Conservation (phyloP, 2,888 invertebrate genomes). For the Drosophila ustulata region DNA sequence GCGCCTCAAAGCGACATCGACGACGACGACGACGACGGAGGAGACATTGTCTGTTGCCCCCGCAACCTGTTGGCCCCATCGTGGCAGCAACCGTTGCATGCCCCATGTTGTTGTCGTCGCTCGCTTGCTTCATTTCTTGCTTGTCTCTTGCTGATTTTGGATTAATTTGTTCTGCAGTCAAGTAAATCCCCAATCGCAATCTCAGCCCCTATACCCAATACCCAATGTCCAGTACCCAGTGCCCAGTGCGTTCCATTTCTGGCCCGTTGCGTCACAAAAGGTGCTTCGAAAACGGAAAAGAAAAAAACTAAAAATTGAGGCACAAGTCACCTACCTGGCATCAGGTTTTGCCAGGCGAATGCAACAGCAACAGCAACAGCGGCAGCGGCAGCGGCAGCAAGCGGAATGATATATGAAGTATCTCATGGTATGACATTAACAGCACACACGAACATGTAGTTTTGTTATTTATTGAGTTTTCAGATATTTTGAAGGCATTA, state of each 20-base stretch:
- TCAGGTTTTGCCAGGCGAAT: constrained; percentile 53
- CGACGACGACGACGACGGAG: constrained; percentile 2
- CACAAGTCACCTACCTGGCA: constrained; percentile 72
- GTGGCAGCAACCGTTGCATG: constrained; percentile 17
- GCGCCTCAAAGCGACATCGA: constrained; percentile 58
- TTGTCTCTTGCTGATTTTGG: constrained; percentile 82
- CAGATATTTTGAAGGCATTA: constrained; percentile 84
- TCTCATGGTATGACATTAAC: constrained; percentile 84
- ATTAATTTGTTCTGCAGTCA: constrained; percentile 82
- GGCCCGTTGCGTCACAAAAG: constrained; percentile 73
- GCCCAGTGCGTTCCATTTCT: constrained; percentile 58
- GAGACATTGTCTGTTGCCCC: constrained; percentile 39
- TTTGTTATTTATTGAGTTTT: constrained; percentile 84
- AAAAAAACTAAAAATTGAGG: constrained; percentile 32
- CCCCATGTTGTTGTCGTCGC: constrained; percentile 39
- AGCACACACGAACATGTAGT: constrained; percentile 84
- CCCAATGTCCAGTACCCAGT: constrained; percentile 24
- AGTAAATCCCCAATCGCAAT: constrained; percentile 72
- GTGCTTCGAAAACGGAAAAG: constrained; percentile 35
- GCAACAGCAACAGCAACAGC: constrained; percentile 27
- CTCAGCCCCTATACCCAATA: constrained; percentile 42
- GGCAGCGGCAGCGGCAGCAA: constrained; percentile 38
- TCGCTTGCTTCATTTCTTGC: constrained; percentile 54
- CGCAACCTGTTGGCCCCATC: background rate
- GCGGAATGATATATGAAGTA: constrained; percentile 84